phyloP scores from a whole-genome alignment of 2,888 invertebrate species.

The Eupithecia insigniata region DNA sequence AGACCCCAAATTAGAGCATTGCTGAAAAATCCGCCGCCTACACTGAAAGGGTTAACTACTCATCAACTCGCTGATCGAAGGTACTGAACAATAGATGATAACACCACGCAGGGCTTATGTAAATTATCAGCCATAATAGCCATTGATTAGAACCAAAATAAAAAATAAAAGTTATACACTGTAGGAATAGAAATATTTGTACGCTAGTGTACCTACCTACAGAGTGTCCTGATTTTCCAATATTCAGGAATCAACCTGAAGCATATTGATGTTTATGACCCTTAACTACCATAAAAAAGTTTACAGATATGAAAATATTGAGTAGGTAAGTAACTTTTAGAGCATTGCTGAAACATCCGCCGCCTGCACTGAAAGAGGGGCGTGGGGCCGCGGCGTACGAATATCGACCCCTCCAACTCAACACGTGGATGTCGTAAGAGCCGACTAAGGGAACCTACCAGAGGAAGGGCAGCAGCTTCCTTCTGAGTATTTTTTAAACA shows the following conservation, averaged over 20 bases:
- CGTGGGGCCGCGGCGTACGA: too few relatives aligned
- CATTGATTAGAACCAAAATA: slow-evolving; percentile 72
- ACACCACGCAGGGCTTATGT: slow-evolving; percentile 62
- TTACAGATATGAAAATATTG: neutral
- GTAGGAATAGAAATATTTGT: slow-evolving; percentile 27
- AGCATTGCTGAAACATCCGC: too few relatives aligned
- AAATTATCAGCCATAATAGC: slow-evolving; percentile 70
- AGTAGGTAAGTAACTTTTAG: neutral
- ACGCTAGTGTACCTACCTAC: neutral
- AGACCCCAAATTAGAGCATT: neutral
- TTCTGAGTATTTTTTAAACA: too few relatives aligned
- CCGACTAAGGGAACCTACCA: too few relatives aligned
- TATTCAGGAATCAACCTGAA: neutral
- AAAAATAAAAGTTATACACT: slow-evolving; percentile 46
- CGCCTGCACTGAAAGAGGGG: too few relatives aligned
- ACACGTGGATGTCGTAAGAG: too few relatives aligned
- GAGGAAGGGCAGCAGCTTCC: too few relatives aligned
- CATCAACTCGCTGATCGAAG: slow-evolving; percentile 50
- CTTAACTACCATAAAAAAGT: too few relatives aligned
- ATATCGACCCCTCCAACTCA: too few relatives aligned
- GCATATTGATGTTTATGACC: neutral
- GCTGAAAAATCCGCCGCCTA: slow-evolving; percentile 11
- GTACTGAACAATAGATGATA: slow-evolving; percentile 69
- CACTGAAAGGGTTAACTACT: slow-evolving; percentile 54
- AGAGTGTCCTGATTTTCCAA: neutral